A percentile compares a stretch with the other conserved stretches of the same genome.
phyloP scores from a whole-genome alignment of 2,113 vertebrate genomes.

The Colinus virginianus region DNA sequence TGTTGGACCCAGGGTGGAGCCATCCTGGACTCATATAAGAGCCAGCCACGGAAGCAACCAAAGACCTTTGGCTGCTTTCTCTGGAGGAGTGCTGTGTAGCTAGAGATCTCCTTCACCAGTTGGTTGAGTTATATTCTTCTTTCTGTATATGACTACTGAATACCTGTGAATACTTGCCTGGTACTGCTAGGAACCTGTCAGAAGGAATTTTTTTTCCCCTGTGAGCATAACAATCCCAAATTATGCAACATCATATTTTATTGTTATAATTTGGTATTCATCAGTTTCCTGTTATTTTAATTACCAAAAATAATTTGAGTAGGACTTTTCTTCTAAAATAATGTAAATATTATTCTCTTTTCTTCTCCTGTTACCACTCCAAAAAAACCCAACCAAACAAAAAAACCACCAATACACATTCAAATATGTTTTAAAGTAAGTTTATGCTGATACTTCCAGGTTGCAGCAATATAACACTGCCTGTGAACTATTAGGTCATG shows the following conservation, averaged over 20 bases:
- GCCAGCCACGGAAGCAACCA: too few relatives aligned
- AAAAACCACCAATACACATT: not conserved
- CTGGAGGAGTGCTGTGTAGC: too few relatives aligned
- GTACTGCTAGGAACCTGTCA: too few relatives aligned
- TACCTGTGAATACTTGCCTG: too few relatives aligned
- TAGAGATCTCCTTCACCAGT: too few relatives aligned
- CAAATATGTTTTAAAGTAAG: not conserved
- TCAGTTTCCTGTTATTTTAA: not conserved
- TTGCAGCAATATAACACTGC: not conserved
- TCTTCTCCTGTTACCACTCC: not conserved
- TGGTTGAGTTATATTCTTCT: too few relatives aligned
- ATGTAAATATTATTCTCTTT: not conserved
- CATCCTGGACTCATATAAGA: too few relatives aligned
- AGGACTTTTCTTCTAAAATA: not conserved
- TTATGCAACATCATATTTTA: not conserved
- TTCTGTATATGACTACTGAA: too few relatives aligned
- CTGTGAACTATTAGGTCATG: too few relatives aligned
- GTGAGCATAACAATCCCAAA: not conserved
- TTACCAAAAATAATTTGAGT: not conserved
- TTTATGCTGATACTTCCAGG: not conserved
- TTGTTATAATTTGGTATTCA: not conserved
- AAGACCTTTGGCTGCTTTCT: too few relatives aligned
- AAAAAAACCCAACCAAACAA: not conserved
- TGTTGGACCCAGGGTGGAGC: too few relatives aligned
- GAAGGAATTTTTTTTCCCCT: too few relatives aligned